A percentile compares a stretch with the other conserved stretches of the same genome.
Conservation (phyloP, 2,797 vertebrate genomes). For the Falco columbarius region DNA sequence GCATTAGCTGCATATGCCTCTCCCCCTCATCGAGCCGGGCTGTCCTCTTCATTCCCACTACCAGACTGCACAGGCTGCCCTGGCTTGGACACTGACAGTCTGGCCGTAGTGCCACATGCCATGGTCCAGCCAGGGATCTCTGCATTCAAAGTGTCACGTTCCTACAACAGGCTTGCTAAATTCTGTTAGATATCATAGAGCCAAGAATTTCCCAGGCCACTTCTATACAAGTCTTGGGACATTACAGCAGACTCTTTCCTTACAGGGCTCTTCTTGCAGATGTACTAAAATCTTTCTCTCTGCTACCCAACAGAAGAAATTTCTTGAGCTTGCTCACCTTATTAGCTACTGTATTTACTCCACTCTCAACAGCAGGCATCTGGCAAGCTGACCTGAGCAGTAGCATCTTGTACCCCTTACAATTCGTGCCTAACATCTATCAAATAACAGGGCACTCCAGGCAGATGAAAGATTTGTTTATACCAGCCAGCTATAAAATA, state of each 20-base stretch:
- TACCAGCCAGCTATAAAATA: neutral
- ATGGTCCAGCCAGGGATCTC: neutral
- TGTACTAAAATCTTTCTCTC: neutral
- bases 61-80: neutral
- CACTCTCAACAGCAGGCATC: neutral
- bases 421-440: neutral
- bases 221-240: neutral
- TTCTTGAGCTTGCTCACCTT: neutral
- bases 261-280: neutral
- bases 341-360: neutral
- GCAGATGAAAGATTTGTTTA: neutral
- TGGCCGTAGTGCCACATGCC: neutral
- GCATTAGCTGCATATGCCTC: neutral
- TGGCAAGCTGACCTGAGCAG: neutral
- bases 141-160: neutral
- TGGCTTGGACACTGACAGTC: neutral
- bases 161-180: neutral
- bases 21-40: neutral
- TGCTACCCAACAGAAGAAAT: neutral
- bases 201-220: neutral
- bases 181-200: neutral
- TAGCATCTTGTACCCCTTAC: neutral
- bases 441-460: neutral
- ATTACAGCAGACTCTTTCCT: neutral
- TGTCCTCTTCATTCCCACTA: neutral